A percentile compares a stretch with the other conserved stretches of the same genome.
These are phyloP conservation scores for Eonycteris spelaea DNA, from an alignment of 2,113 vertebrate species.

Conservation along the genomic window DNA sequence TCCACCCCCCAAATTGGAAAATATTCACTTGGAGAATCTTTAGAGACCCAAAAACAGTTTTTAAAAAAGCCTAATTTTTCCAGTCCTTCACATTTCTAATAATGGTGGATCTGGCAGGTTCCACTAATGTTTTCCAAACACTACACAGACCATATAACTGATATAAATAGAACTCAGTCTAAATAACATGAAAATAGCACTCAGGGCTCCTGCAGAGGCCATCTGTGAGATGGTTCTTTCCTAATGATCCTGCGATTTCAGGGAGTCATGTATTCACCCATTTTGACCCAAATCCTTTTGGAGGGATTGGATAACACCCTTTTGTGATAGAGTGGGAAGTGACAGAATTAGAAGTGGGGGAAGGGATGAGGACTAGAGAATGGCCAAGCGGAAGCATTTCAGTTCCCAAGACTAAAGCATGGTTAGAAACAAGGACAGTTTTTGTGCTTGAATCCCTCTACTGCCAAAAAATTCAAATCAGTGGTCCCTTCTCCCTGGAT, in stretches of 20 bases:
- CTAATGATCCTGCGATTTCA: constrained; percentile 42
- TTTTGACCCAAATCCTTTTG: constrained; percentile 30
- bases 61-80: constrained; percentile 40
- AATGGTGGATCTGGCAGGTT: constrained; percentile 36
- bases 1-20: constrained; percentile 52
- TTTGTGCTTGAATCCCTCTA: background rate
- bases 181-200: constrained; percentile 65
- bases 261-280: constrained; percentile 2
- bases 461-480: background rate
- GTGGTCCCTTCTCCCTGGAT: background rate
- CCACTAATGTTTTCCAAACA: constrained; percentile 65
- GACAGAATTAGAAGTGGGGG: background rate
- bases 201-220: constrained; percentile 37
- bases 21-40: constrained; percentile 46
- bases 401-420: background rate
- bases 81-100: constrained; percentile 62
- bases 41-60: constrained; percentile 43
- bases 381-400: background rate
- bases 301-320: background rate
- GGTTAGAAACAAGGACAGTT: background rate
- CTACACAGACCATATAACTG: constrained; percentile 24
- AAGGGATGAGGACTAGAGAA: background rate
- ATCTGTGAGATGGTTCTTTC: constrained; percentile 51
- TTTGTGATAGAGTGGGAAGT: background rate
- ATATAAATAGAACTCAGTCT: constrained; percentile 66